Evolutionary conservation across 2,888 invertebrate species (phyloP).

Genomic region (Psococerastis gibbosa): DNA sequence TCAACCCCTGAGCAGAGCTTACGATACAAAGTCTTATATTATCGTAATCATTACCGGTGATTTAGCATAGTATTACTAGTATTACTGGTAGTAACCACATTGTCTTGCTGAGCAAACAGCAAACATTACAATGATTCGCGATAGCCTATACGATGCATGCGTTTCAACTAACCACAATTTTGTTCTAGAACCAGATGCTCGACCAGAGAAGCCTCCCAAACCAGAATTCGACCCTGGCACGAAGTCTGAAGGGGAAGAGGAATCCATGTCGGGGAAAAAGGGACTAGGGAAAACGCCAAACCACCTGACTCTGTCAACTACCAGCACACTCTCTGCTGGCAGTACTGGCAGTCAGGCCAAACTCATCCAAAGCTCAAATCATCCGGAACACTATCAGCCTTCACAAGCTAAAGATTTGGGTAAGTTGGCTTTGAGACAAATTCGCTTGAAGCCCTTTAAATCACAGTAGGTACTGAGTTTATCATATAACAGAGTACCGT

Average conservation of each 20-base stretch:
- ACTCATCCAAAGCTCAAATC: slow-evolving; percentile 84
- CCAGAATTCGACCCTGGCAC: slow-evolving; percentile 41
- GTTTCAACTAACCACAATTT: too few relatives aligned
- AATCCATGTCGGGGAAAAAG: slow-evolving; percentile 31
- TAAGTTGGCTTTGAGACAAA: slow-evolving; percentile 31
- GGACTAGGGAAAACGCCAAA: slow-evolving; percentile 80
- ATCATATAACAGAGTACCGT: slow-evolving; percentile 11
- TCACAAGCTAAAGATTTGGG: slow-evolving; percentile 75
- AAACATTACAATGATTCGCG: too few relatives aligned
- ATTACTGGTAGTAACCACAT: too few relatives aligned
- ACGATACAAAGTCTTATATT: too few relatives aligned
- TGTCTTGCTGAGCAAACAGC: too few relatives aligned
- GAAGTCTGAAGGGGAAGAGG: slow-evolving; percentile 75
- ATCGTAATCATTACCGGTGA: too few relatives aligned
- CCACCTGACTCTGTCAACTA: slow-evolving; percentile 83
- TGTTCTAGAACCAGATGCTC: too few relatives aligned
- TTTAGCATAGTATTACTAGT: too few relatives aligned
- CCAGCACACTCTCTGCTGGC: slow-evolving; percentile 82
- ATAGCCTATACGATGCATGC: too few relatives aligned
- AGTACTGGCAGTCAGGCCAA: slow-evolving; percentile 86
- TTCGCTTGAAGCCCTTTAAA: background rate
- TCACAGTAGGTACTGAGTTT: background rate
- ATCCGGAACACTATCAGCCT: slow-evolving; percentile 81
- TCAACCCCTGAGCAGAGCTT: too few relatives aligned
- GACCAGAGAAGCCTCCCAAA: slow-evolving; percentile 16